Evolutionary conservation across 2,888 invertebrate genomes (phyloP).

Genomic region (Sphecodes monilicornis): DNA sequence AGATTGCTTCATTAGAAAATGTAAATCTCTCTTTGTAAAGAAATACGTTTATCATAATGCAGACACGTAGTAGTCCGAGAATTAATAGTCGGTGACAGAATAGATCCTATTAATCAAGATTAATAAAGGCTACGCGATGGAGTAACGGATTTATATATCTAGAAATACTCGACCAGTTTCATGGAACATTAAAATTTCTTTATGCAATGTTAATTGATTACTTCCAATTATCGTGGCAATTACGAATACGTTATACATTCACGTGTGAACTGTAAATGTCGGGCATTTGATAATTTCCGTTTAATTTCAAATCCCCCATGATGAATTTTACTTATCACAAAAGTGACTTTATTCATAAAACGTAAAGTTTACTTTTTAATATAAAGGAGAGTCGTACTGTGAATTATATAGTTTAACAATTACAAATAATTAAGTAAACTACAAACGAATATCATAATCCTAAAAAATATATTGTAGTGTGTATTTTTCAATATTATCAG

Average conservation of each 20-base stretch:
- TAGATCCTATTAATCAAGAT: constrained; percentile 41
- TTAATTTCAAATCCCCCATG: no score
- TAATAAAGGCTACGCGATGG: constrained; percentile 44
- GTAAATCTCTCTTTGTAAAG: constrained; percentile 12
- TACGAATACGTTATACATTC: not conserved
- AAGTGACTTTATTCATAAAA: no score
- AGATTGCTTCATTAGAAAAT: constrained; percentile 53
- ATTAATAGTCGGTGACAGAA: constrained; percentile 33
- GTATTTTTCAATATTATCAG: not conserved
- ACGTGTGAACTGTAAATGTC: not conserved
- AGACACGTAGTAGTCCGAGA: constrained; percentile 18
- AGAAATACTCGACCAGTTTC: constrained; percentile 39
- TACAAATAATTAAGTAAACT: not conserved
- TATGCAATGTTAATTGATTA: not conserved
- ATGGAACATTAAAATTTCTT: not conserved
- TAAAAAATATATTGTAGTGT: no score
- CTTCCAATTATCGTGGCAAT: not conserved
- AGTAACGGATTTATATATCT: constrained; percentile 33
- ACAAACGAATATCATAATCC: no score
- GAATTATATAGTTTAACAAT: not conserved
- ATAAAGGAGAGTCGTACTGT: no score
- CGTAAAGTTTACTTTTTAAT: not conserved
- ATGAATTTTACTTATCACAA: not conserved
- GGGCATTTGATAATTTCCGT: not conserved
- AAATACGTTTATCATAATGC: not conserved